phyloP scores from a whole-genome alignment of 2,797 vertebrate species.

The Ciconia nigra region DNA sequence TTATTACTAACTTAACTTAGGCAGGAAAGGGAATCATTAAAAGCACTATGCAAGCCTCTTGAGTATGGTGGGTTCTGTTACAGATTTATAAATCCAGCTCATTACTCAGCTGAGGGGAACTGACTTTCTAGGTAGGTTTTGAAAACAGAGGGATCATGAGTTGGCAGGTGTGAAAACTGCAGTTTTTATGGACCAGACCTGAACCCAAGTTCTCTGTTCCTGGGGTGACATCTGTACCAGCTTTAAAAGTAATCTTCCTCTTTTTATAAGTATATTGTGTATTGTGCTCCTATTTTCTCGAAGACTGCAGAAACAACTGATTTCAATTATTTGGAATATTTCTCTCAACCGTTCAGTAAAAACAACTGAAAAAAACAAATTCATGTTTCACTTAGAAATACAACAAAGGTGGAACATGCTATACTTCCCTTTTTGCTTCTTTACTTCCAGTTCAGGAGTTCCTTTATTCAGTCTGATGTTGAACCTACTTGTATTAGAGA shows the following conservation, averaged over 20 bases:
- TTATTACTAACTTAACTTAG: conserved; percentile 20
- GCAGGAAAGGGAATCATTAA: conserved; percentile 24
- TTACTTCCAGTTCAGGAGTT: conserved; percentile 54
- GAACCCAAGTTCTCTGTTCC: not conserved
- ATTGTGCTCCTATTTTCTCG: not conserved
- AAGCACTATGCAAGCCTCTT: conserved; percentile 15
- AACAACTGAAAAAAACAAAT: conserved; percentile 17
- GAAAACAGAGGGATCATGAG: not conserved
- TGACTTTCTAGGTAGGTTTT: conserved; percentile 6
- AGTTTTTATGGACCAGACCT: not conserved
- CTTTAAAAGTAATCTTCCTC: not conserved
- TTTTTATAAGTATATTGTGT: not conserved
- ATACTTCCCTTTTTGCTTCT: conserved; percentile 40
- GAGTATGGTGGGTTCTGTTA: conserved; percentile 16
- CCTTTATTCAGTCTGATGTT: conserved; percentile 53
- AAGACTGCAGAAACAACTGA: not conserved
- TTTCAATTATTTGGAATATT: not conserved
- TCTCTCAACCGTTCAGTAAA: not conserved
- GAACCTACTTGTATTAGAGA: conserved; percentile 58
- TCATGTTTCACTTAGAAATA: not conserved
- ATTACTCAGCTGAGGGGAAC: not conserved
- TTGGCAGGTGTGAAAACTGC: not conserved
- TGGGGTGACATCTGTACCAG: not conserved
- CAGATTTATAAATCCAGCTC: conserved; percentile 21
- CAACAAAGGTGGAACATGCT: conserved; percentile 8